Base-by-base conservation (phyloP, 2,113 vertebrate genomes). In the Grantiella picta region DNA sequence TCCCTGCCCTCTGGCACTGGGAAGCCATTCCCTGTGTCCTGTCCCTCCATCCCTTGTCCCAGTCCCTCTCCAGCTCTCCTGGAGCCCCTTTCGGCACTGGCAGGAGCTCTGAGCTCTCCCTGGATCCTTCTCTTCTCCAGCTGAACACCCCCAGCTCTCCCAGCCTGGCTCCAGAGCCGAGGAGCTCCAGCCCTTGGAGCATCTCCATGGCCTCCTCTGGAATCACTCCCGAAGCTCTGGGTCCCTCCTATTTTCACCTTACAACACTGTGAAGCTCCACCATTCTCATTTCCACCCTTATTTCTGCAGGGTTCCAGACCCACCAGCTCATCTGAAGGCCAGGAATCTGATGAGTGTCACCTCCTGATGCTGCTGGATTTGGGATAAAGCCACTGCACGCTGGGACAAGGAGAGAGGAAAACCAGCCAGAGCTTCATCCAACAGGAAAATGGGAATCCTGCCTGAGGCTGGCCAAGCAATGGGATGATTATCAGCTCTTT, bases 381-480 rank as follows among this genome's bases (percentile, higher is more conserved):
- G 20, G 40, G 56, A 25, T 20, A 36, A 12, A 73, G 2, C 14
- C 12, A 2, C 36, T 35, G 6, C 28, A 18, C 0, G 0, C 3
- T 4, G 8, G 49, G 65, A 35, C 6, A 35, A 65, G 75, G 27
- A 61, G 47, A 75, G 78, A 70, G 44, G 14, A 53, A 71, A 88
- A 42, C 4, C 33, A 42, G 11, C 4, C 44, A 57, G 50, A 79
- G 12, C 27, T 45, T 25, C 66, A 11, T 36, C 23, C 10, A 66
- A 65, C 13, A 29, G 59, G 33, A 56, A 23, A 54, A 28, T 4
- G 19, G 18, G 24, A 33, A 52, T 47, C 38, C 60, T 45, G 42
- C 14, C 61, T 27, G n/a, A 35, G 45, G 15, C 20, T 47, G 36
- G 8, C 1, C n/a, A 61, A 50, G 13, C 1, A 1, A 10, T 8